Base-by-base conservation (phyloP, 2,797 vertebrate genomes). In the Melanotaenia maccullochi region DNA sequence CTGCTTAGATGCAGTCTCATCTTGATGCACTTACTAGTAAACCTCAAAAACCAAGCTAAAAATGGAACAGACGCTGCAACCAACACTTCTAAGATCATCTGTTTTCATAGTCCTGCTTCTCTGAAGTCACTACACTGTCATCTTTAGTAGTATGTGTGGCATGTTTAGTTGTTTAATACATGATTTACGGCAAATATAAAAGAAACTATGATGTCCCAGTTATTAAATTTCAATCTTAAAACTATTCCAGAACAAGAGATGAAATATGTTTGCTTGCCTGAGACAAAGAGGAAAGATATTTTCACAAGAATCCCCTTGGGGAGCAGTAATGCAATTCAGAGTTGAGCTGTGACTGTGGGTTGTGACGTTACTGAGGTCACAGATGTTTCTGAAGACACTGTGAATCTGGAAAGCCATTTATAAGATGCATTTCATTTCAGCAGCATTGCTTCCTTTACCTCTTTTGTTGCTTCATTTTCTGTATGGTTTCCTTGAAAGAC, bases 281-380 rank as follows among this genome's bases (percentile, higher is more conserved):
- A 84, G 81, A 87, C 77, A 81, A 80, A 83, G 65, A 65, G 25
- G 58, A 63, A 64, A 82, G 73, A 91, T 85, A 76, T 89, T 84
- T 93, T 87, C 71, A 65, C 79, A 80, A 60, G 44, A 73, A 68
- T 77, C 55, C 86, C 86, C 86, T 0, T 1, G 57, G 82, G 84
- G 75, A 68, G 81, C 67, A 75, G 44, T 89, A 73, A 87, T 79
- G 62, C 70, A 75, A 84, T 86, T 83, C 71, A 82, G 64, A 59
- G 72, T 35, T 69, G 68, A 12, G 22, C 42, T 30, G 72, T 60
- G 71, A 54, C 55, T 60, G 61, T 33, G 71, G 70, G 51, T 42
- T 58, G 82, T 72, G 83, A 83, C 57, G 18, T 73, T 70, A 82
- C 63, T 57, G 80, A 56, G 78, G 86, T 87, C 86, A 76, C 83